phyloP scores from a whole-genome alignment of 1,140 invertebrate species.

The Zaprionus nigranus region DNA sequence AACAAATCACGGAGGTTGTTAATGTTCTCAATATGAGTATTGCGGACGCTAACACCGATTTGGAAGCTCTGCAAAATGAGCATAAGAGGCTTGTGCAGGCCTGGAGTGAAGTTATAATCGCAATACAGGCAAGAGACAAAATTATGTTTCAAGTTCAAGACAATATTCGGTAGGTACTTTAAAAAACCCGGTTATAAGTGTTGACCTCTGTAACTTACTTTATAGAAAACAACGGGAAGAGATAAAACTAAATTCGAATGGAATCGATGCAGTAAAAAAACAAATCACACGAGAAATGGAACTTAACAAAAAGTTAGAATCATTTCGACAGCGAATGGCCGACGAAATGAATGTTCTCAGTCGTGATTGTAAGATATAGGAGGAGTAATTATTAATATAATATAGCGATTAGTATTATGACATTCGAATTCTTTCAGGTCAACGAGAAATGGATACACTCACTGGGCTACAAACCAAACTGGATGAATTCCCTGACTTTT shows the following conservation, averaged over 20 bases:
- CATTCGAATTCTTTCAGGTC: conserved; percentile 54
- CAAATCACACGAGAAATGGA: conserved; percentile 88
- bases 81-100: conserved; percentile 88
- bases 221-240: conserved; percentile 86
- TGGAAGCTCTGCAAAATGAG: conserved; percentile 89
- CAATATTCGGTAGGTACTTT: conserved; percentile 47
- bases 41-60: conserved; percentile 88
- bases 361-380: conserved; percentile 72
- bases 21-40: conserved; percentile 85
- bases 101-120: conserved; percentile 90
- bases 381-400: background rate
- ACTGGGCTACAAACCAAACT: conserved; percentile 85
- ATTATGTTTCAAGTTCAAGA: conserved; percentile 86
- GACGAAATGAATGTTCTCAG: conserved; percentile 86
- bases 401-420: background rate
- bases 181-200: conserved; percentile 12
- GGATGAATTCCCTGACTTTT: conserved; percentile 85
- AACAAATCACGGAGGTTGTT: conserved; percentile 85
- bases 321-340: conserved; percentile 86
- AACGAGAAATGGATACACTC: conserved; percentile 73
- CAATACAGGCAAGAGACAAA: conserved; percentile 88
- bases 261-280: conserved; percentile 87
- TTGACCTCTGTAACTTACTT: background rate
- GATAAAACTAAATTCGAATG: conserved; percentile 85
- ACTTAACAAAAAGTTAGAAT: conserved; percentile 87